These are phyloP conservation scores for Platichthys flesus DNA, from an alignment of 2,113 vertebrate genomes.

Conservation along the genomic window DNA sequence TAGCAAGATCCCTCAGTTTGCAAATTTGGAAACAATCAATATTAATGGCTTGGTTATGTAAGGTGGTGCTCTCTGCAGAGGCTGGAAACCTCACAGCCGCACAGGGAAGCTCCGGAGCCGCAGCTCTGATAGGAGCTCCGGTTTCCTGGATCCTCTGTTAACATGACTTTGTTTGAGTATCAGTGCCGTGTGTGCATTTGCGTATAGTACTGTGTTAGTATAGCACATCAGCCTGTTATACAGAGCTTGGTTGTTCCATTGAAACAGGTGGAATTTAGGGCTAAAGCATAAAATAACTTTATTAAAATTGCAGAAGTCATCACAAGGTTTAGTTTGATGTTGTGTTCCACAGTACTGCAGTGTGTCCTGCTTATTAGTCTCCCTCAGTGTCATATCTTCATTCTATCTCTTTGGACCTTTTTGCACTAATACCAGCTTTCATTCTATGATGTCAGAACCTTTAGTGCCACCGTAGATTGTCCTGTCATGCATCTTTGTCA, in stretches of 20 bases:
- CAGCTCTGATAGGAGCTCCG: constrained; percentile 42
- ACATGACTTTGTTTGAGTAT: constrained; percentile 9
- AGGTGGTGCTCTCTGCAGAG: constrained; percentile 62
- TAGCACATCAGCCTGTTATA: not conserved
- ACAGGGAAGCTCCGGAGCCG: constrained; percentile 39
- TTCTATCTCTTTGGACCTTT: constrained; percentile 9
- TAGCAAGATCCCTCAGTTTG: constrained; percentile 49
- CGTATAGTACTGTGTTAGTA: not conserved
- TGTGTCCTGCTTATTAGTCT: constrained; percentile 8
- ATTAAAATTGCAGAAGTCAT: constrained; percentile 22
- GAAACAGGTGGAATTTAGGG: constrained; percentile 31
- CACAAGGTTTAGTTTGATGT: not conserved
- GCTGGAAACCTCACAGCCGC: constrained; percentile 30
- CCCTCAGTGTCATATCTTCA: constrained; percentile 6
- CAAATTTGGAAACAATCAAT: constrained; percentile 78
- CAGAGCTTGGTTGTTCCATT: constrained; percentile 8
- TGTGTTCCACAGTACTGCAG: constrained; percentile 2
- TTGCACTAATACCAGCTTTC: not conserved
- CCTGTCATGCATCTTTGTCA: not conserved
- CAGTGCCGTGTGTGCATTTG: not conserved
- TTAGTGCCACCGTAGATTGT: not conserved
- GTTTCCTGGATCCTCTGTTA: constrained; percentile 23
- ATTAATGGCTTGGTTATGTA: constrained; percentile 76
- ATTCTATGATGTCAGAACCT: constrained; percentile 1
- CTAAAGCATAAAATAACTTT: constrained; percentile 44